phyloP scores from a whole-genome alignment of 2,797 vertebrate species.

The Sebastes hubbsi region DNA sequence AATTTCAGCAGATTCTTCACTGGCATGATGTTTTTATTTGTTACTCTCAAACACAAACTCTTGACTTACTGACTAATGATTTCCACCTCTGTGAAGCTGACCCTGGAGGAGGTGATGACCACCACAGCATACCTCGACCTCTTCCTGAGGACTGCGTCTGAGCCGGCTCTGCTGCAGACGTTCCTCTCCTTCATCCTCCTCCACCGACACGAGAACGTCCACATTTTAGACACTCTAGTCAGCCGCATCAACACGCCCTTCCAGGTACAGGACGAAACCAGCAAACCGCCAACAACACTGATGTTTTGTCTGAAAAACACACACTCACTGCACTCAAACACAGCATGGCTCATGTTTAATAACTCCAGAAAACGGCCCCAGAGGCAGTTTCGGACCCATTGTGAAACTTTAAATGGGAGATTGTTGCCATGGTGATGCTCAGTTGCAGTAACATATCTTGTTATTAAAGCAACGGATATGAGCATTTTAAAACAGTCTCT shows the following conservation, averaged over 20 bases:
- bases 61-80: not conserved
- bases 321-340: not conserved
- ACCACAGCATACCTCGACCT: conserved; percentile 97
- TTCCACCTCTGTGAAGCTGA: conserved; percentile 78
- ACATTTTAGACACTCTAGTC: conserved; percentile 94
- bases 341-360: not conserved
- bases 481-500: not conserved
- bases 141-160: conserved; percentile 91
- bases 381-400: not conserved
- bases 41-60: not conserved
- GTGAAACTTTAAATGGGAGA: conserved; percentile 35
- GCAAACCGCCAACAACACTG: not conserved
- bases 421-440: conserved; percentile 44
- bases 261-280: conserved; percentile 79
- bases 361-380: not conserved
- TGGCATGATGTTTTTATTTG: not conserved
- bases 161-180: conserved; percentile 93
- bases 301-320: not conserved
- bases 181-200: conserved; percentile 96
- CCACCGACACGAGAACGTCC: conserved; percentile 92
- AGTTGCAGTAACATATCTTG: not conserved
- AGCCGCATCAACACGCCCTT: conserved; percentile 98
- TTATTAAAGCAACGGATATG: not conserved
- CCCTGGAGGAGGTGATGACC: conserved; percentile 97
- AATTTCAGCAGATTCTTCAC: not conserved